A percentile compares a stretch with the other conserved stretches of the same genome.
These are phyloP conservation scores for Holothuria scabra DNA, from an alignment of 53 echinoderm and acorn worm genomes.

Conservation along the genomic window DNA sequence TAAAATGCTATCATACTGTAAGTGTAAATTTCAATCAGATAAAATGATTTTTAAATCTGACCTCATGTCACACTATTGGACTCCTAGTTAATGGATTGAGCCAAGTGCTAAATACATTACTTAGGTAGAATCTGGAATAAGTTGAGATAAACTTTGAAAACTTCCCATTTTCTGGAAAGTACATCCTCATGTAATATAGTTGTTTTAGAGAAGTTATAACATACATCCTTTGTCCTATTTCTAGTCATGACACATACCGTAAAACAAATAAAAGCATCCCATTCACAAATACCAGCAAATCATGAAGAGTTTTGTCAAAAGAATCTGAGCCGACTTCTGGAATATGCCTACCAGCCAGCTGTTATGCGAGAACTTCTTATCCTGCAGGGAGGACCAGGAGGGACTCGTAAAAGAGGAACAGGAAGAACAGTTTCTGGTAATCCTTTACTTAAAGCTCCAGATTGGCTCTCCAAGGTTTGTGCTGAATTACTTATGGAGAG, in stretches of 20 bases:
- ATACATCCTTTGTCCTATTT: no score
- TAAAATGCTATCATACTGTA: no score
- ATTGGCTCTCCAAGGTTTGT: conserved; percentile 82
- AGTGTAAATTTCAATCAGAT: no score
- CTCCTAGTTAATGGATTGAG: no score
- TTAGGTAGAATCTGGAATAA: no score
- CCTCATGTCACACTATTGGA: no score
- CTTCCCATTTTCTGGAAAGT: no score
- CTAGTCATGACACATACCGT: no score
- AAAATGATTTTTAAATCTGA: no score
- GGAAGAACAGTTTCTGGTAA: conserved; percentile 23
- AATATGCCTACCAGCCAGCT: conserved; percentile 78
- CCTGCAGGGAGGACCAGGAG: conserved; percentile 79
- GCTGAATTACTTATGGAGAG: conserved; percentile 78
- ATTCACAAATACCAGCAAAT: not conserved
- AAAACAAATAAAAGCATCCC: not conserved
- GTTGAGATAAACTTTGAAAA: no score
- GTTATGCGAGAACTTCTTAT: conserved; percentile 87
- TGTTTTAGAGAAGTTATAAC: not conserved
- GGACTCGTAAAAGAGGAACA: not conserved
- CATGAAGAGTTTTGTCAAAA: conserved; percentile 51
- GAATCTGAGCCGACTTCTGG: conserved; percentile 64
- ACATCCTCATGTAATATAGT: not conserved
- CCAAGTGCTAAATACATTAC: no score
- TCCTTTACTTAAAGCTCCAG: conserved; percentile 79